Percentiles rank a stretch among this genome's conserved stretches.
phyloP scores from a whole-genome alignment of 2,888 invertebrate species.

The Nasonovia ribisnigri region DNA sequence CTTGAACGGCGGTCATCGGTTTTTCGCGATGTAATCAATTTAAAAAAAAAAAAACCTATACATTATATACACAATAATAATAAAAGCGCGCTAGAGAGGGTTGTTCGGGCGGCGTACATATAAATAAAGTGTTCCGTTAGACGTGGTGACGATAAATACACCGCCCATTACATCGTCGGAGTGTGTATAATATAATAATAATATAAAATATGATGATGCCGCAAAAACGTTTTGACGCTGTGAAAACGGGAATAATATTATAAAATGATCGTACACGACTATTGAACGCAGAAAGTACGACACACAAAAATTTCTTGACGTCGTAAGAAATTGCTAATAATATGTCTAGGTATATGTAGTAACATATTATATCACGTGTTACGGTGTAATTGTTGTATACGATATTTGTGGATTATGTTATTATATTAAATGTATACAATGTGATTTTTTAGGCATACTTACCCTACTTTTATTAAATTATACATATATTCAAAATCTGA shows the following conservation, averaged over 20 bases:
- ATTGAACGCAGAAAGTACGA: not conserved
- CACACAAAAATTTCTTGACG: not conserved
- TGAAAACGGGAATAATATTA: not conserved
- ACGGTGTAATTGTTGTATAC: not conserved
- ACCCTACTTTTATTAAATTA: too few relatives aligned
- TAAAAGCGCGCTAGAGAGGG: constrained; percentile 16
- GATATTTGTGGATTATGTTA: not conserved
- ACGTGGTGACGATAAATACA: constrained; percentile 44
- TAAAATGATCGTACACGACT: not conserved
- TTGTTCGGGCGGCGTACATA: not conserved
- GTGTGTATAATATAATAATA: not conserved
- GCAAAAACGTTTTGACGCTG: not conserved
- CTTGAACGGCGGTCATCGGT: constrained; percentile 54
- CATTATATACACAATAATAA: not conserved
- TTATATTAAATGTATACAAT: not conserved
- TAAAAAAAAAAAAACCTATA: not conserved
- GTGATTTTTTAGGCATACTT: too few relatives aligned
- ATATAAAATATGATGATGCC: not conserved
- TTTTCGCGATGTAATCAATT: constrained; percentile 58
- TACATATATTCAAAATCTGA: too few relatives aligned
- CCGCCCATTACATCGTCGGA: not conserved
- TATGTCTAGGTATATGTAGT: too few relatives aligned
- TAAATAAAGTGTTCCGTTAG: constrained; percentile 18
- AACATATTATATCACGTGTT: not conserved
- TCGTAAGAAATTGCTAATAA: not conserved